Conservation (phyloP, 1,140 invertebrate genomes). For the Micrasema minimum region DNA sequence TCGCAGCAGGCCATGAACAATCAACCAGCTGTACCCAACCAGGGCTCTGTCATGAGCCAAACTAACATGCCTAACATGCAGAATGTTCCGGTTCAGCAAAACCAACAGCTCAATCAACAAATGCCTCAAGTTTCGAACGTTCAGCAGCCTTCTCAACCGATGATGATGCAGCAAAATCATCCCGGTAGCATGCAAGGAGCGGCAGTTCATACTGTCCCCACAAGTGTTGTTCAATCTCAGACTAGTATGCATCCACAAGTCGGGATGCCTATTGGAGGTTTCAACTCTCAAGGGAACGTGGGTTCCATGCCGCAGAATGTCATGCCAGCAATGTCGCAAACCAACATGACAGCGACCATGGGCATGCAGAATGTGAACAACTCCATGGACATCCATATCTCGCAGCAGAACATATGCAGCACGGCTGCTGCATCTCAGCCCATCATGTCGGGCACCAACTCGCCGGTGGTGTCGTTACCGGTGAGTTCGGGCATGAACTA, state of each 20-base stretch:
- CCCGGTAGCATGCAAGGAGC: constrained; percentile 62
- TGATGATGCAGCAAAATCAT: constrained; percentile 59
- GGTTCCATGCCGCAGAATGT: constrained; percentile 55
- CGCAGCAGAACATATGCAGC: constrained; percentile 59
- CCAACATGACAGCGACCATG: constrained; percentile 58
- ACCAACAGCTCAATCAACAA: constrained; percentile 55
- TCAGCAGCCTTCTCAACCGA: constrained; percentile 44
- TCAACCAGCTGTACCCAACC: constrained; percentile 51
- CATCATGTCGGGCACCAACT: constrained; percentile 62
- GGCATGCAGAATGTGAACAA: constrained; percentile 48
- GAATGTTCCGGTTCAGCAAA: constrained; percentile 47
- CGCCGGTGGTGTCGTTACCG: constrained; percentile 65
- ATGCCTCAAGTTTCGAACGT: constrained; percentile 57
- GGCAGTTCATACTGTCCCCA: constrained; percentile 57
- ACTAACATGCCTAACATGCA: constrained; percentile 47
- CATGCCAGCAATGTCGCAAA: constrained; percentile 64
- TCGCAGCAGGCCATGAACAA: constrained; percentile 61
- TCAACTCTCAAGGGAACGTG: constrained; percentile 41
- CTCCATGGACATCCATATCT: constrained; percentile 48
- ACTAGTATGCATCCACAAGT: constrained; percentile 59
- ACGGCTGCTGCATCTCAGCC: constrained; percentile 43
- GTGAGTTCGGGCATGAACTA: constrained; percentile 63
- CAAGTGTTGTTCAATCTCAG: constrained; percentile 64
- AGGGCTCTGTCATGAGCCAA: constrained; percentile 41
- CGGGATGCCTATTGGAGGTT: constrained; percentile 47